Base-by-base conservation (phyloP, 2,888 invertebrate species). In the Brachyptera risi region DNA sequence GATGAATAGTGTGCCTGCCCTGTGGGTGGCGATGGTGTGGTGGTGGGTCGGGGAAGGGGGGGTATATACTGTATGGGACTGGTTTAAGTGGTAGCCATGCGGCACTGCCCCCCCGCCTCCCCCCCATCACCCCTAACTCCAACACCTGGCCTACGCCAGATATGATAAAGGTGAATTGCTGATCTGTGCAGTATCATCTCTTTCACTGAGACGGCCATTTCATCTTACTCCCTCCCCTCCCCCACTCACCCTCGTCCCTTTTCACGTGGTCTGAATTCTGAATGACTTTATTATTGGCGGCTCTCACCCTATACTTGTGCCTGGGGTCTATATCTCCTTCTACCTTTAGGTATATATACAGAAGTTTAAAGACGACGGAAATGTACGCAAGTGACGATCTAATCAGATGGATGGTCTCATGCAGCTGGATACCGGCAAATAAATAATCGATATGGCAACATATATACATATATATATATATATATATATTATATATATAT, bases 261-360 rank as follows among this genome's bases (percentile, higher is more conserved):
- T 13, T 15, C 44, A 35, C 62, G 62, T 62, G 62, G 56, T 37
- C 42, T 44, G 62, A 62, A 62, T 62, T 59, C 62, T 42, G 38
- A 56, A 62, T 62, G 62, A 42, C 62, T 56, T 62, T 59, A 59
- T 58, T 62, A 62, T 59, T 50, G 57, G 19, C 31, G 31, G 37
- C 56, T 49, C n/a, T n/a, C n/a, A n/a, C n/a, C n/a, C n/a, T n/a
- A n/a, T n/a, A n/a, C n/a, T n/a, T n/a, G n/a, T n/a, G n/a, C n/a
- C n/a, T n/a, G n/a, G n/a, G n/a, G n/a, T n/a, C n/a, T n/a, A n/a
- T n/a, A n/a, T n/a, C n/a, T n/a, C n/a, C n/a, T n/a, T n/a, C n/a
- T n/a, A n/a, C n/a, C n/a, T n/a, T n/a, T n/a, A n/a, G n/a, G n/a
- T n/a, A n/a, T n/a, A n/a, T n/a, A n/a, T n/a, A n/a, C n/a, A n/a